phyloP scores from a whole-genome alignment of 1,140 invertebrate species.

The Apis mellifera region DNA sequence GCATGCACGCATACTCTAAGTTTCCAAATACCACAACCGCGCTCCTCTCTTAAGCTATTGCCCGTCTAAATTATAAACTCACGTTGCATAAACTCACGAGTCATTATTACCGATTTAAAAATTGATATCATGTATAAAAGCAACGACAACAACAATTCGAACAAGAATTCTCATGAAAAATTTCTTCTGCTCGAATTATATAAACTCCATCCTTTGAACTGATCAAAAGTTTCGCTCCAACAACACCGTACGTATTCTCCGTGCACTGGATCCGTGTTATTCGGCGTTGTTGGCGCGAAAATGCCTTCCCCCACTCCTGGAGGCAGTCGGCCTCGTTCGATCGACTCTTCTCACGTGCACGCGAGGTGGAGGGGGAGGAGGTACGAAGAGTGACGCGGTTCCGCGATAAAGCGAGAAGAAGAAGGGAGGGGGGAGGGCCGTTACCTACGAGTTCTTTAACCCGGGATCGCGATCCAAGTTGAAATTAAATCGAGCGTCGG shows the following conservation, averaged over 20 bases:
- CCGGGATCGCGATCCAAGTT: constrained; percentile 52
- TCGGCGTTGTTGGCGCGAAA: not conserved
- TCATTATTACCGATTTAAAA: not conserved
- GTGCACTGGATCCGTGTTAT: not conserved
- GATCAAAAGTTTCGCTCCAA: not conserved
- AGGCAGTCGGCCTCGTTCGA: constrained; percentile 21
- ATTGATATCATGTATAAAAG: too few species aligned
- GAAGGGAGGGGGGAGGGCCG: not conserved
- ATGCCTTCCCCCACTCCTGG: not conserved
- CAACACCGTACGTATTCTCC: too few species aligned
- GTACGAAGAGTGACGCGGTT: not conserved
- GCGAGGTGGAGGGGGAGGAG: not conserved
- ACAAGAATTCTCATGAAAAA: too few species aligned
- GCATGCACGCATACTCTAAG: not conserved
- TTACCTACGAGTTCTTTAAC: constrained; percentile 19
- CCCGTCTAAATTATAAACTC: not conserved
- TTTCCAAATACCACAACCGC: not conserved
- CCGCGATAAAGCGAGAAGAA: constrained; percentile 37
- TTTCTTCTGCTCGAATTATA: too few species aligned
- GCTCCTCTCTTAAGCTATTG: not conserved
- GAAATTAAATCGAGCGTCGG: constrained; percentile 58
- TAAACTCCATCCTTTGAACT: not conserved
- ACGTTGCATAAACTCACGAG: not conserved
- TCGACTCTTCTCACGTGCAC: constrained; percentile 8
- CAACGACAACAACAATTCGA: too few species aligned